phyloP scores from a whole-genome alignment of 2,888 invertebrate species.

The Plemyria rubiginata region DNA sequence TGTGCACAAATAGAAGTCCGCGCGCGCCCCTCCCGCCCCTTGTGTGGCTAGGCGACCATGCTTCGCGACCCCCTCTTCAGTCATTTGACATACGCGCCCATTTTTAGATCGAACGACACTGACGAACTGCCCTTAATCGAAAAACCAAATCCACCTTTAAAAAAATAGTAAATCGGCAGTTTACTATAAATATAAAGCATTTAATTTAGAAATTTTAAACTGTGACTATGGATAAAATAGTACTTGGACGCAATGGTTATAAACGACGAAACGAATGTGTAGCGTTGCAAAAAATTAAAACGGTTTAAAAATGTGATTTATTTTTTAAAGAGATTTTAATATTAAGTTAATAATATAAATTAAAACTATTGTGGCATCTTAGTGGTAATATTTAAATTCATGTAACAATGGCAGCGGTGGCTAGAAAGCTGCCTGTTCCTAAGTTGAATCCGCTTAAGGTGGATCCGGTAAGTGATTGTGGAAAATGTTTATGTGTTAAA shows the following conservation, averaged over 20 bases:
- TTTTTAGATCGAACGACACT: conserved; percentile 81
- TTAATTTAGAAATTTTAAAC: conserved; percentile 52
- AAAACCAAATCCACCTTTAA: conserved; percentile 47
- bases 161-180: conserved; percentile 45
- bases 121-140: conserved; percentile 73
- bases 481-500: conserved; percentile 11
- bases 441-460: conserved; percentile 48
- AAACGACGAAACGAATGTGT: conserved; percentile 31
- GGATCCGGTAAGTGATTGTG: conserved; percentile 69
- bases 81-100: conserved; percentile 83
- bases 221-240: conserved; percentile 39
- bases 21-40: conserved; percentile 58
- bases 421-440: conserved; percentile 63
- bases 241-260: conserved; percentile 27
- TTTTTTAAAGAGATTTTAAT: conserved; percentile 43
- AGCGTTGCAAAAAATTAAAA: conserved; percentile 42
- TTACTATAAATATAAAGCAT: conserved; percentile 55
- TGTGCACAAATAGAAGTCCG: conserved; percentile 78
- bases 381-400: conserved; percentile 56
- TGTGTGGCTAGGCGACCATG: conserved; percentile 57
- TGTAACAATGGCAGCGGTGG: conserved; percentile 73
- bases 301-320: conserved; percentile 54
- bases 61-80: conserved; percentile 75
- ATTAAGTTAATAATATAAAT: conserved; percentile 38
- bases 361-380: conserved; percentile 73